phyloP scores from a whole-genome alignment of 2,113 vertebrate species.

The Spea multiplicata region DNA sequence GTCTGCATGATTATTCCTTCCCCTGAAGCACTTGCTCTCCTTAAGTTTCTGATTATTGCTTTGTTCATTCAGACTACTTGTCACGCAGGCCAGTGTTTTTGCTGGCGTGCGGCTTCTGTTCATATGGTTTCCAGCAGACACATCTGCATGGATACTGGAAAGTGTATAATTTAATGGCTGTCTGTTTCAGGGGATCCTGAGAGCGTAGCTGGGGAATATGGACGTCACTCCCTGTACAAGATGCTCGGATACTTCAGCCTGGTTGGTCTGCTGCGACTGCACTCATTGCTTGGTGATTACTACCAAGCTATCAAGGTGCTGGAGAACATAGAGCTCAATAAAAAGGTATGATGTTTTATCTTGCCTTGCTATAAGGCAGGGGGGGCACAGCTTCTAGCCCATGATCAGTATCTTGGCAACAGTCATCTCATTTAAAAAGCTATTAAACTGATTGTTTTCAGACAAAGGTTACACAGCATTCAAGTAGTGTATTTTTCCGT shows the following conservation, averaged over 20 bases:
- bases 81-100: not conserved
- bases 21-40: no score
- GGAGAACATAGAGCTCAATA: constrained; percentile 98
- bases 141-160: not conserved
- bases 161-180: not conserved
- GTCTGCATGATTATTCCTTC: no score
- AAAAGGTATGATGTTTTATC: constrained; percentile 77
- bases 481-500: no score
- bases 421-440: no score
- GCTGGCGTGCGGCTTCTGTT: not conserved
- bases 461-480: no score
- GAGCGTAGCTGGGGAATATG: constrained; percentile 98
- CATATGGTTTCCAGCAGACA: no score
- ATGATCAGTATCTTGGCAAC: no score
- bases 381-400: no score
- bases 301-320: constrained; percentile 98
- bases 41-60: no score
- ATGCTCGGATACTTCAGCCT: constrained; percentile 98
- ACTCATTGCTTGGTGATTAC: constrained; percentile 94
- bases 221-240: constrained; percentile 95
- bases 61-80: no score
- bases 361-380: not conserved
- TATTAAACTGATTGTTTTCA: no score
- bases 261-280: constrained; percentile 91
- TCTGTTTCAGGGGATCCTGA: constrained; percentile 84